Evolutionary conservation across 2,888 invertebrate genomes (phyloP).

Genomic region (Unio delphinus): DNA sequence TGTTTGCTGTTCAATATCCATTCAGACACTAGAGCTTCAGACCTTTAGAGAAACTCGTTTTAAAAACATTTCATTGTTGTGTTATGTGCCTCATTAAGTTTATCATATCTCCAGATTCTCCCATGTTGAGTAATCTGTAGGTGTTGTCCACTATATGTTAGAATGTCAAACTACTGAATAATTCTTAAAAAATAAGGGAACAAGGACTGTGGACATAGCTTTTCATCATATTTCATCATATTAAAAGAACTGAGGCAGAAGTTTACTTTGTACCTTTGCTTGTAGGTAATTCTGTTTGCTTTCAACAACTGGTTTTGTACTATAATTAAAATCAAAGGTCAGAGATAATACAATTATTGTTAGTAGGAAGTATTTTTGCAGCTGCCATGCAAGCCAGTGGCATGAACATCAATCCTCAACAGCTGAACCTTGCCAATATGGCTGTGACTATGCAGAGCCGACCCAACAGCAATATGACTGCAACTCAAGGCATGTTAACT

Average conservation of each 20-base stretch:
- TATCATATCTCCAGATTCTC: neutral
- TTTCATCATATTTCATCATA: neutral
- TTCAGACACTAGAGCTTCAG: too few relatives aligned
- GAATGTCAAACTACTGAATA: too few relatives aligned
- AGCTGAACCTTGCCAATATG: slow-evolving; percentile 50
- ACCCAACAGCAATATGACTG: slow-evolving; percentile 41
- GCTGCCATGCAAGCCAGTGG: slow-evolving; percentile 58
- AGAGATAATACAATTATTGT: neutral
- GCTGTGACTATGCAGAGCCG: slow-evolving; percentile 55
- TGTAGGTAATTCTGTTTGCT: neutral
- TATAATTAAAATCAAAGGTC: too few relatives aligned
- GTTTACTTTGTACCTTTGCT: neutral
- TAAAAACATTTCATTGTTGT: too few relatives aligned
- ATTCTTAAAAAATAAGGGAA: neutral
- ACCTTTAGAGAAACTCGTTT: too few relatives aligned
- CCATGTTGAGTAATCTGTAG: neutral
- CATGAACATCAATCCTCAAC: slow-evolving; percentile 45
- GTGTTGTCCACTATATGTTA: neutral
- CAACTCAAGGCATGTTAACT: slow-evolving; percentile 27
- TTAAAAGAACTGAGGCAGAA: neutral
- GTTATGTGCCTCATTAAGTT: neutral
- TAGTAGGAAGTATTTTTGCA: slow-evolving; percentile 16
- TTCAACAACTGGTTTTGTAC: neutral
- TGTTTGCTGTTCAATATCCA: too few relatives aligned
- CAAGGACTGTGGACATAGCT: neutral